These are phyloP conservation scores for Argyresthia albistria DNA, from an alignment of 2,888 invertebrate genomes.

Conservation along the genomic window DNA sequence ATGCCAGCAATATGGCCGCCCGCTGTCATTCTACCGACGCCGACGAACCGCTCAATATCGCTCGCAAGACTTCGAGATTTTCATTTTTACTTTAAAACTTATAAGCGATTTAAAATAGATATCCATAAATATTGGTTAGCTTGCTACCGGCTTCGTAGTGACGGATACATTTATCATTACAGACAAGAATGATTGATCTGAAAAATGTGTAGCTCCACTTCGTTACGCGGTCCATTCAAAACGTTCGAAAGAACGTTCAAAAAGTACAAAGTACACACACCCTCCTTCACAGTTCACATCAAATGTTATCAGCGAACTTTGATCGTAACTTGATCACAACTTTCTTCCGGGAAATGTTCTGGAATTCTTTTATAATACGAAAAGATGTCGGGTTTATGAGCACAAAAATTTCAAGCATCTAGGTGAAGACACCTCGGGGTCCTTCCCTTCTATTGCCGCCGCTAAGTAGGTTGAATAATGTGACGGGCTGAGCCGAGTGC, in stretches of 20 bases:
- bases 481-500: slow-evolving; percentile 52
- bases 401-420: slow-evolving; percentile 37
- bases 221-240: neutral
- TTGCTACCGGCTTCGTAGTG: neutral
- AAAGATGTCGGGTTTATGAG: slow-evolving; percentile 19
- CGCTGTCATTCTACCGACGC: slow-evolving; percentile 53
- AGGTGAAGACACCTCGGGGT: slow-evolving; percentile 42
- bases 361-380: neutral
- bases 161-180: neutral
- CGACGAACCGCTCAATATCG: slow-evolving; percentile 55
- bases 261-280: neutral
- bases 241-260: neutral
- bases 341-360: neutral
- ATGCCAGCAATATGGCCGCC: slow-evolving; percentile 68
- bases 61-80: neutral
- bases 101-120: neutral
- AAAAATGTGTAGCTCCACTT: neutral
- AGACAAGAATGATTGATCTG: neutral
- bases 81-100: neutral
- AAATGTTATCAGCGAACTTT: neutral
- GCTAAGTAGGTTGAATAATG: slow-evolving; percentile 70
- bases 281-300: neutral
- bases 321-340: neutral
- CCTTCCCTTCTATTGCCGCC: slow-evolving; percentile 34
- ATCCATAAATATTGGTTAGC: neutral